Conservation (phyloP, 1,140 invertebrate genomes). For the Zaprionus ghesquierei region DNA sequence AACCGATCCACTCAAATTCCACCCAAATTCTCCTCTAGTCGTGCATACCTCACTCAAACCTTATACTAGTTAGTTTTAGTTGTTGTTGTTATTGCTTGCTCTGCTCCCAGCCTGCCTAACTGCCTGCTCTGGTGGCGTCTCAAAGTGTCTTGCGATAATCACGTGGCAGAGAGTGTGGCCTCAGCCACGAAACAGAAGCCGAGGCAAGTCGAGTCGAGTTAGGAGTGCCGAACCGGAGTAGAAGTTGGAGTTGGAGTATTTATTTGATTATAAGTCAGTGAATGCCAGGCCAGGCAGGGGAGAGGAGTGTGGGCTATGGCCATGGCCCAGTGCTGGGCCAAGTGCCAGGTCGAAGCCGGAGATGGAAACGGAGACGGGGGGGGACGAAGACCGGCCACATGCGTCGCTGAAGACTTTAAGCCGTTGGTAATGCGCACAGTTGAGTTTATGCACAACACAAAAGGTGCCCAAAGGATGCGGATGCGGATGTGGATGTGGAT, state of each 20-base stretch:
- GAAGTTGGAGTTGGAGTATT: slow-evolving; percentile 36
- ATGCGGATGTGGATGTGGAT: slow-evolving; percentile 14
- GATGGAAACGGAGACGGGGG: neutral
- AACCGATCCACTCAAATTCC: neutral
- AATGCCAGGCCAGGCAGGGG: neutral
- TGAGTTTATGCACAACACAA: slow-evolving; percentile 63
- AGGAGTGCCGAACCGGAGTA: neutral
- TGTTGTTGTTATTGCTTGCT: slow-evolving; percentile 11
- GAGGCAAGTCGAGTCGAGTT: too few relatives aligned
- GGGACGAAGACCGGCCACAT: slow-evolving; percentile 39
- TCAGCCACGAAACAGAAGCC: neutral
- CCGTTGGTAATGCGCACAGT: slow-evolving; percentile 68
- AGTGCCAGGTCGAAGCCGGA: neutral
- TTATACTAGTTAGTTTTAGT: neutral
- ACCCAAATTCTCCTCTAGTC: neutral
- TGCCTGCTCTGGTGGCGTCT: slow-evolving; percentile 3
- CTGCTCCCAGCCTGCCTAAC: neutral
- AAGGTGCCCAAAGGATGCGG: slow-evolving; percentile 60
- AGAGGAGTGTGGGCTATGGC: neutral
- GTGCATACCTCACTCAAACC: neutral
- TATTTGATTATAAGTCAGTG: slow-evolving; percentile 67
- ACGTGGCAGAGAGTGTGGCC: slow-evolving; percentile 42
- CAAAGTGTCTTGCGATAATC: slow-evolving; percentile 55
- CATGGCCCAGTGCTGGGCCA: slow-evolving; percentile 15
- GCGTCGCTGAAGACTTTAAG: slow-evolving; percentile 72